Percentiles rank a stretch among this genome's conserved stretches.
Evolutionary conservation across 1,140 invertebrate species (phyloP).

Genomic region (Phenacoccus solenopsis): DNA sequence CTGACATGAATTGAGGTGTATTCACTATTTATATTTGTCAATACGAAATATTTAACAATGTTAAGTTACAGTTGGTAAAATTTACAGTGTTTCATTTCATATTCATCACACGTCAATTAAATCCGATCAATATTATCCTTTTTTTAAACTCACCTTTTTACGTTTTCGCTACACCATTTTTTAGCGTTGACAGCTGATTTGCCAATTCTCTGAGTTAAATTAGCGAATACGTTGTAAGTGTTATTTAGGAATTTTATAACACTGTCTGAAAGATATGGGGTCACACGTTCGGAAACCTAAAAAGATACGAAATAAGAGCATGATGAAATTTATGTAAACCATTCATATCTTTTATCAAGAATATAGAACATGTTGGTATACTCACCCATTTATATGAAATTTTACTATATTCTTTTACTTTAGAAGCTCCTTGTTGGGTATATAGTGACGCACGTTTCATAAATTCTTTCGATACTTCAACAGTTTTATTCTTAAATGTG

Average conservation of each 20-base stretch:
- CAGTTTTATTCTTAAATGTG: background rate
- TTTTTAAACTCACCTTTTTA: background rate
- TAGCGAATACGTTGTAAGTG: background rate
- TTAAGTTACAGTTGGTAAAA: no score
- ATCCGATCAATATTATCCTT: background rate
- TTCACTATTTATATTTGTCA: no score
- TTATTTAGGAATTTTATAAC: background rate
- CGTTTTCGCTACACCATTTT: background rate
- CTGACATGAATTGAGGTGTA: no score
- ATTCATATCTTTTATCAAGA: background rate
- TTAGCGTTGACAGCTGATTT: background rate
- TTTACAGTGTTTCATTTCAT: no score
- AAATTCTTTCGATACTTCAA: background rate
- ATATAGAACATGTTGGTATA: background rate
- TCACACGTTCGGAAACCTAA: background rate
- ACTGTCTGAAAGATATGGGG: background rate
- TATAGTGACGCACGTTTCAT: background rate
- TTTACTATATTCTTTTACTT: background rate
- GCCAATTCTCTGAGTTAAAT: background rate
- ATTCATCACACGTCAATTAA: no score
- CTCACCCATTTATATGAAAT: background rate
- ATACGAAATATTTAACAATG: no score
- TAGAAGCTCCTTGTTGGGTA: background rate
- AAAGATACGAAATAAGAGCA: background rate
- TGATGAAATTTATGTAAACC: background rate